A percentile compares a stretch with the other conserved stretches of the same genome.
Evolutionary conservation across 1,140 invertebrate genomes (phyloP).

Genomic region (Colletes latitarsis): DNA sequence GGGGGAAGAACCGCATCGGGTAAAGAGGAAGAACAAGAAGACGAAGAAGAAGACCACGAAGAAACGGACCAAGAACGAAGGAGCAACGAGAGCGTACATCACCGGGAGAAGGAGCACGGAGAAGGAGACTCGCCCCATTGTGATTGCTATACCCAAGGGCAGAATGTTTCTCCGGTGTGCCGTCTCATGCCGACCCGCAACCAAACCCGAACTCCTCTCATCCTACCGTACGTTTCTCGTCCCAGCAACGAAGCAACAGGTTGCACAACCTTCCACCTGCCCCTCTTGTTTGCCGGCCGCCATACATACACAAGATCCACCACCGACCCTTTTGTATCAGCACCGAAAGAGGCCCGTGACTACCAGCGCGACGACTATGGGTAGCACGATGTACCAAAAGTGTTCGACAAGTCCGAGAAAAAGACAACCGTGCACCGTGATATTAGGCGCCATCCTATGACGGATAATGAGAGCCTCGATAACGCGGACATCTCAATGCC

Average conservation of each 20-base stretch:
- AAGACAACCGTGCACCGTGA: conserved; percentile 22
- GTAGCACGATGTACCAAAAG: conserved; percentile 60
- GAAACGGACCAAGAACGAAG: conserved; percentile 33
- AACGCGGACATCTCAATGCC: conserved; percentile 24
- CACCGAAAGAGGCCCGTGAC: conserved; percentile 9
- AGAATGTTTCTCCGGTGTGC: conserved; percentile 61
- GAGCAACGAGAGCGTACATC: conserved; percentile 41
- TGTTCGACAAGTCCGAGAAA: conserved; percentile 47
- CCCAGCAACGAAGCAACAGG: conserved; percentile 64
- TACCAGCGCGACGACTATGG: conserved; percentile 20
- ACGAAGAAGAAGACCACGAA: conserved; percentile 6
- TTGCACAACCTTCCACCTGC: conserved; percentile 72
- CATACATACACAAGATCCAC: conserved; percentile 52
- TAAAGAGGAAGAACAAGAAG: conserved; percentile 52
- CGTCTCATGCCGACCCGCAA: conserved; percentile 62
- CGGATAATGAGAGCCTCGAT: conserved; percentile 24
- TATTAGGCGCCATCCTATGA: conserved; percentile 36
- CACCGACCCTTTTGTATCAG: conserved; percentile 38
- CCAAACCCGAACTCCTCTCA: conserved; percentile 57
- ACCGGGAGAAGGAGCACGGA: conserved; percentile 24
- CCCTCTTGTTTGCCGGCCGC: conserved; percentile 69
- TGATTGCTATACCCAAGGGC: conserved; percentile 67
- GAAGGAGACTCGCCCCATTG: conserved; percentile 55
- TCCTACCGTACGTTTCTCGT: conserved; percentile 60
- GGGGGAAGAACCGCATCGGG: conserved; percentile 45